Base-by-base conservation (phyloP, 1,140 invertebrate genomes). In the Lepidostoma basale region DNA sequence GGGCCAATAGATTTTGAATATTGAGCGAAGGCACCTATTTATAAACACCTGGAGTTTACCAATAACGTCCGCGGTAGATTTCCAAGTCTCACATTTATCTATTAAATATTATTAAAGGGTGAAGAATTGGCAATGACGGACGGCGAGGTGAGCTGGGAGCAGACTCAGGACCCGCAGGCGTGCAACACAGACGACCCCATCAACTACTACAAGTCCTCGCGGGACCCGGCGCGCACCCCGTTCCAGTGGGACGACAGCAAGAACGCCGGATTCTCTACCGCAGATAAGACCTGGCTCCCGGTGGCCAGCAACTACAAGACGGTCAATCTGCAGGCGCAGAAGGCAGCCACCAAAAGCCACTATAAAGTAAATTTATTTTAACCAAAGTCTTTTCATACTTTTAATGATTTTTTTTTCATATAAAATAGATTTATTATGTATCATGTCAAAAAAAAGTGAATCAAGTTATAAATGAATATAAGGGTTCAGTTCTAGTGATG, bases 91-190 rank as follows among this genome's bases (percentile, higher is more conserved):
- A n/a, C n/a, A n/a, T n/a, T n/a, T n/a, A n/a, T 40, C 18, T 44
- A 12, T 25, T 6, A 10, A 25, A 8, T 64, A 30, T 56, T 8
- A 39, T 49, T 14, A 6, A 44, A 91, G 76, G 90, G 90, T 6
- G 90, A 92, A 75, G 91, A 92, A 74, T 85, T 92, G 25, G 90
- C 88, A 0, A 89, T 92, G 86, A 77, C 79, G 59, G 83, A 91
- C 76, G 83, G 81, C 0, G 85, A 75, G 40, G 81, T 88, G n/a
- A 79, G 78, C 49, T 86, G 82, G 80, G 80, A 84, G 64, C 81
- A 83, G 33, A 83, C 82, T 0, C 77, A 79, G 0, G 82, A 83
- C 36, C 76, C 81, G 0, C 77, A 78, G 60, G 82, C 80, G 22
- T 70, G 76, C 14, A 81, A 79, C 68, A 72, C 77, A n/a, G 86